Evolutionary conservation across 2,113 vertebrate genomes (phyloP).

Genomic region (Noturus placidus): DNA sequence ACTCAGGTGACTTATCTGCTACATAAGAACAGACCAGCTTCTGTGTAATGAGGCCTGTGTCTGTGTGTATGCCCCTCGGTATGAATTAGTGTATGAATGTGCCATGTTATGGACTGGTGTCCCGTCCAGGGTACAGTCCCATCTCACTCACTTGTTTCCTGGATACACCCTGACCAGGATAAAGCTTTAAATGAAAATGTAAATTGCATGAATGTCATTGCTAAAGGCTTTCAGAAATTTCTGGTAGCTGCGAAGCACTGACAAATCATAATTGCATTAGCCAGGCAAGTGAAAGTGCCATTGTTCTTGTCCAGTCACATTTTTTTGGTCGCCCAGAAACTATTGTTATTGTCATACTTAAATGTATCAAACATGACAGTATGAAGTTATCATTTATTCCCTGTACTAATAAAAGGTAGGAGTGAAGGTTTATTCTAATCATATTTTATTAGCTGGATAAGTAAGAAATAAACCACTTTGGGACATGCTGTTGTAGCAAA

Average conservation of each 20-base stretch:
- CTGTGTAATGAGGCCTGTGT: background rate
- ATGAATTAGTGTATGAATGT: background rate
- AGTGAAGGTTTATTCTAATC: background rate
- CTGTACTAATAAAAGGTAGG: background rate
- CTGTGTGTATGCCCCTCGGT: background rate
- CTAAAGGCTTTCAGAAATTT: background rate
- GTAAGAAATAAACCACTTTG: too few relatives aligned
- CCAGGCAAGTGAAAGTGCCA: background rate
- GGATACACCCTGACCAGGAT: background rate
- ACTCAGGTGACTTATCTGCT: conserved; percentile 27
- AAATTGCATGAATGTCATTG: background rate
- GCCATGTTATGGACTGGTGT: background rate
- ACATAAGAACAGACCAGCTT: conserved; percentile 19
- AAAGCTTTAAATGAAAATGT: background rate
- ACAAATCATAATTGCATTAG: background rate
- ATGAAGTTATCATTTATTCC: background rate
- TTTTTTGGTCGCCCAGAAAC: background rate
- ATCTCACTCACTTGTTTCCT: background rate
- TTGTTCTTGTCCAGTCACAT: background rate
- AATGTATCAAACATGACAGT: background rate
- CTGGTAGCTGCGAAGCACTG: background rate
- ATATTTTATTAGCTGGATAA: too few relatives aligned
- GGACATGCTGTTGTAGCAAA: too few relatives aligned
- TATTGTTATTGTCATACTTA: background rate
- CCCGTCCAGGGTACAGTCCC: background rate